These are phyloP conservation scores for Notechis scutatus DNA, from an alignment of 2,113 vertebrate genomes.

Conservation along the genomic window DNA sequence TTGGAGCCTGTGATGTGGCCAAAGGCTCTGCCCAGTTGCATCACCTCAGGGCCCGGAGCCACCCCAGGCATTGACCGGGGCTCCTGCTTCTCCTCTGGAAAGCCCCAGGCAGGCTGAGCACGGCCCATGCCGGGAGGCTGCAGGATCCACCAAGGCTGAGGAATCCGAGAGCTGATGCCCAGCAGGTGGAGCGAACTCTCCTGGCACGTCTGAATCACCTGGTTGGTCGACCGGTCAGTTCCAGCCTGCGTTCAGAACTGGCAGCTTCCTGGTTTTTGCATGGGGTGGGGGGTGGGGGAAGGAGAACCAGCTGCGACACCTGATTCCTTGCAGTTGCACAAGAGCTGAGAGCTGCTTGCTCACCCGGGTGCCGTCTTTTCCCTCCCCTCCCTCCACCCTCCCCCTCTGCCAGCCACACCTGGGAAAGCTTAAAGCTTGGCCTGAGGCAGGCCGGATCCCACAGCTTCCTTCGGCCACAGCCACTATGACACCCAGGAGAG, in stretches of 20 bases:
- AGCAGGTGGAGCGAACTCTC: background rate
- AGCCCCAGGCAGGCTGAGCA: accelerated
- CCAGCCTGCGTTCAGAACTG: no score
- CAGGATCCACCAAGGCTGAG: background rate
- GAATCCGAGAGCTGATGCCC: background rate
- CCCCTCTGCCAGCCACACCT: slow-evolving; percentile 40
- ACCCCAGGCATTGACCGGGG: background rate
- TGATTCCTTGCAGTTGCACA: slow-evolving; percentile 62
- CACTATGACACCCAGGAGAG: background rate
- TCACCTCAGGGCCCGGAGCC: background rate
- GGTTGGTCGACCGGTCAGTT: no score
- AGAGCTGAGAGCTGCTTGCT: slow-evolving; percentile 59
- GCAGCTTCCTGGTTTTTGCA: slow-evolving; percentile 53
- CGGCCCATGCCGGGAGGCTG: background rate
- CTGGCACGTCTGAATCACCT: background rate
- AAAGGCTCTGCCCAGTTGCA: background rate
- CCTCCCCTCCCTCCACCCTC: background rate
- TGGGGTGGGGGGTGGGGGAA: slow-evolving; percentile 12
- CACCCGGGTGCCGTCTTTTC: slow-evolving; percentile 55
- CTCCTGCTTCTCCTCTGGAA: background rate
- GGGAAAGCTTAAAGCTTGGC: background rate
- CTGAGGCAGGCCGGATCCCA: background rate
- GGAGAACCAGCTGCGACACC: slow-evolving; percentile 46
- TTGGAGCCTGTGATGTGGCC: background rate
- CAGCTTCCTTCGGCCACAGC: background rate